Percentiles rank a stretch among this genome's conserved stretches.
Evolutionary conservation across 2,797 vertebrate species (phyloP).

Genomic region (Bovichtus variegatus): DNA sequence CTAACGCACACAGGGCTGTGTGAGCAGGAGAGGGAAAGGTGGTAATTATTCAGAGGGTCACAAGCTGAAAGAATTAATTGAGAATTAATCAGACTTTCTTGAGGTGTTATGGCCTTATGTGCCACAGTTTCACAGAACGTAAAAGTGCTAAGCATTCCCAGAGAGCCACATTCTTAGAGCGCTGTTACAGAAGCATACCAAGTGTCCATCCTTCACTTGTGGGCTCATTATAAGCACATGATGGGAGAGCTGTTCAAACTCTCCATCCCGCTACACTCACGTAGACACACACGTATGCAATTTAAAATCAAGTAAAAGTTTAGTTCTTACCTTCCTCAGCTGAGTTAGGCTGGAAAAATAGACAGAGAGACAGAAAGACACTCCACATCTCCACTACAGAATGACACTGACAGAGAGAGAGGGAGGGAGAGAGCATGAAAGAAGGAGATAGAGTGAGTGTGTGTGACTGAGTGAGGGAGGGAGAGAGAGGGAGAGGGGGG

Average conservation of each 20-base stretch:
- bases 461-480: conserved; percentile 54
- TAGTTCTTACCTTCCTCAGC: conserved; percentile 87
- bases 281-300: neutral
- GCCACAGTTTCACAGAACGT: conserved; percentile 44
- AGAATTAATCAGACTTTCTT: neutral
- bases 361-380: conserved; percentile 84
- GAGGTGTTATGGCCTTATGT: neutral
- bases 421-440: conserved; percentile 72
- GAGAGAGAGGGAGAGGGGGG: conserved; percentile 56
- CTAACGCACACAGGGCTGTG: conserved; percentile 10
- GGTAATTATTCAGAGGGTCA: conserved; percentile 38
- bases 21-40: conserved; percentile 1
- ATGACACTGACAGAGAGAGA: conserved; percentile 82
- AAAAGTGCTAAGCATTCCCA: conserved; percentile 40
- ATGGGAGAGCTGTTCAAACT: conserved; percentile 37
- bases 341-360: conserved; percentile 84
- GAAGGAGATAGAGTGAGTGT: conserved; percentile 68
- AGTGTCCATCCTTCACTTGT: conserved; percentile 54
- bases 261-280: conserved; percentile 25
- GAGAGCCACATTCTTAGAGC: conserved; percentile 33
- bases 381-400: conserved; percentile 88
- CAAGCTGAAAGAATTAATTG: conserved; percentile 27
- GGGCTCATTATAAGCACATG: conserved; percentile 43
- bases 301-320: conserved; percentile 53
- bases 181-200: conserved; percentile 27